A percentile compares a stretch with the other conserved stretches of the same genome.
These are phyloP conservation scores for Podarcis muralis DNA, from an alignment of 2,113 vertebrate species.

Conservation along the genomic window DNA sequence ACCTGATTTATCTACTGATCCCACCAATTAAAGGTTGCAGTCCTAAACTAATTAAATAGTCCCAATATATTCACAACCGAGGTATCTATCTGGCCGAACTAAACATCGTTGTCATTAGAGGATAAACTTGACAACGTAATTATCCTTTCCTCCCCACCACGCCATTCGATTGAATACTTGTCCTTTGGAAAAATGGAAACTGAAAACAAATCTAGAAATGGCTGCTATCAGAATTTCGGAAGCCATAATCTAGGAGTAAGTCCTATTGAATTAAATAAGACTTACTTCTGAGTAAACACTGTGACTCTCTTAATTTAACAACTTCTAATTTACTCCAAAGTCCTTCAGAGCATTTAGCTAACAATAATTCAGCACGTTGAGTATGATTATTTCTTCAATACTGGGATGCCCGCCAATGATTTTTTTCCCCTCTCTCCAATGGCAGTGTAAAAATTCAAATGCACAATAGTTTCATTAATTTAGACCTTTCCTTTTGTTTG, in stretches of 20 bases:
- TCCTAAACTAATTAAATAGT: background rate
- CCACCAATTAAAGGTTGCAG: background rate
- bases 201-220: background rate
- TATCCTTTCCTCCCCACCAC: background rate
- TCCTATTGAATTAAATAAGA: background rate
- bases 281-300: background rate
- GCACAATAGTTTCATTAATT: background rate
- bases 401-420: background rate
- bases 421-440: background rate
- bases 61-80: background rate
- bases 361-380: conserved; percentile 14
- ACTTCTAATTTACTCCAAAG: background rate
- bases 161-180: background rate
- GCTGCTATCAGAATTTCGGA: background rate
- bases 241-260: background rate
- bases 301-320: background rate
- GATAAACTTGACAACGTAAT: background rate
- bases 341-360: conserved; percentile 12
- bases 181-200: background rate
- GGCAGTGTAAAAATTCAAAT: background rate
- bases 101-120: background rate
- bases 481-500: conserved; percentile 5
- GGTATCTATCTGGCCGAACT: background rate
- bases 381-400: background rate
- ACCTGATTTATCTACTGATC: background rate